A percentile compares a stretch with the other conserved stretches of the same genome.
These are phyloP conservation scores for Chitala chitala DNA, from an alignment of 2,113 vertebrate species.

Conservation along the genomic window DNA sequence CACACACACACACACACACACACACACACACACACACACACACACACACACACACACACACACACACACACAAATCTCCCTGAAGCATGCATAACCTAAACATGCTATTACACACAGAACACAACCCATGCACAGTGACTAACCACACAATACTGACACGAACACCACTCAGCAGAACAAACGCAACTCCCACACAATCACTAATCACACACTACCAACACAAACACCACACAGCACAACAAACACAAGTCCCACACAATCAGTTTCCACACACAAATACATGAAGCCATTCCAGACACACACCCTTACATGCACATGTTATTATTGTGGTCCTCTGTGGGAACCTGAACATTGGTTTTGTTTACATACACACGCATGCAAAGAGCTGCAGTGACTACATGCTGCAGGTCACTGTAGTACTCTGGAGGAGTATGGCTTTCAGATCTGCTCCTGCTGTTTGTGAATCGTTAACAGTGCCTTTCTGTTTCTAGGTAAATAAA, in stretches of 20 bases:
- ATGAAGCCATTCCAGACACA: slow-evolving; percentile 22
- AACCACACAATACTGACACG: not conserved
- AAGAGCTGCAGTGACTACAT: slow-evolving; percentile 45
- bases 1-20: slow-evolving; percentile 5
- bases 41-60: slow-evolving; percentile 5
- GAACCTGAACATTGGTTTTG: not conserved
- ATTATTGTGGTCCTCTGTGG: not conserved
- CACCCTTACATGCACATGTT: too few species aligned
- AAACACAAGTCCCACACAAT: slow-evolving; percentile 15
- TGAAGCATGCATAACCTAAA: not conserved
- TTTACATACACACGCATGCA: too few species aligned
- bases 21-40: not conserved
- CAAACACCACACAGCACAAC: slow-evolving; percentile 10
- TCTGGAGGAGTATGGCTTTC: slow-evolving; percentile 45
- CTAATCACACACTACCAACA: slow-evolving; percentile 3
- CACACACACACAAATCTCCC: too few species aligned
- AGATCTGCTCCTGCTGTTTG: slow-evolving; percentile 57
- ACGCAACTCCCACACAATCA: slow-evolving; percentile 18
- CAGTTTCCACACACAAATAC: slow-evolving; percentile 28
- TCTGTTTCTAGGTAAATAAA: slow-evolving; percentile 58
- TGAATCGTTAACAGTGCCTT: slow-evolving; percentile 33
- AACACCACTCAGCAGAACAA: slow-evolving; percentile 7
- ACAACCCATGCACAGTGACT: slow-evolving; percentile 18
- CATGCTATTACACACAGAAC: not conserved
- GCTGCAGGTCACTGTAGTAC: slow-evolving; percentile 45